phyloP scores from a whole-genome alignment of 2,888 invertebrate species.

The Caenorhabditis wallacei region DNA sequence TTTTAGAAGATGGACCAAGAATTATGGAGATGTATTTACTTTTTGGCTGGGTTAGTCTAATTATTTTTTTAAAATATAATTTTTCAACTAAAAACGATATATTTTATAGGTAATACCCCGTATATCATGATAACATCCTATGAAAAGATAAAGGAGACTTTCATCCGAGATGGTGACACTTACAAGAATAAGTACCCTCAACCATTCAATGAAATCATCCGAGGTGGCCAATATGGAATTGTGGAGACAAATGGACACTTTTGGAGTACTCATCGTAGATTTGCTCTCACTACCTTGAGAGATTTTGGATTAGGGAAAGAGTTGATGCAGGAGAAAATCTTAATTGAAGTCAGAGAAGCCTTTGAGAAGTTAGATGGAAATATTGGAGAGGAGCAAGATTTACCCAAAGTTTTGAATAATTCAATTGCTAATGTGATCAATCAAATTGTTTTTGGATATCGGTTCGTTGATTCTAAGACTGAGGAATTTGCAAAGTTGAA shows the following conservation, averaged over 20 bases:
- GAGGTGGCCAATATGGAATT: conserved; percentile 55
- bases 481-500: conserved; percentile 33
- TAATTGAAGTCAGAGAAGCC: conserved; percentile 50
- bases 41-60: conserved; percentile 51
- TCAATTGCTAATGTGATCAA: conserved; percentile 62
- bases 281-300: conserved; percentile 38
- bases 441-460: conserved; percentile 63
- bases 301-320: conserved; percentile 62
- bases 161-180: conserved; percentile 44
- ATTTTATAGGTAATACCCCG: conserved; percentile 36
- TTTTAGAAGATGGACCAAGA: conserved; percentile 44
- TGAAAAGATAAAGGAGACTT: conserved; percentile 48
- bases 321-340: conserved; percentile 55
- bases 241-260: conserved; percentile 51
- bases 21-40: conserved; percentile 54
- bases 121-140: conserved; percentile 51
- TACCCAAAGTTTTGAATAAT: conserved; percentile 36
- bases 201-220: conserved; percentile 19
- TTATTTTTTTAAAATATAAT: neutral
- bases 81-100: no score
- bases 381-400: conserved; percentile 35
- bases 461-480: conserved; percentile 52
- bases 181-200: conserved; percentile 38
- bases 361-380: conserved; percentile 29
- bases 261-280: conserved; percentile 62